These are phyloP conservation scores for Platalea minor DNA, from an alignment of 2,797 vertebrate genomes.

Conservation along the genomic window DNA sequence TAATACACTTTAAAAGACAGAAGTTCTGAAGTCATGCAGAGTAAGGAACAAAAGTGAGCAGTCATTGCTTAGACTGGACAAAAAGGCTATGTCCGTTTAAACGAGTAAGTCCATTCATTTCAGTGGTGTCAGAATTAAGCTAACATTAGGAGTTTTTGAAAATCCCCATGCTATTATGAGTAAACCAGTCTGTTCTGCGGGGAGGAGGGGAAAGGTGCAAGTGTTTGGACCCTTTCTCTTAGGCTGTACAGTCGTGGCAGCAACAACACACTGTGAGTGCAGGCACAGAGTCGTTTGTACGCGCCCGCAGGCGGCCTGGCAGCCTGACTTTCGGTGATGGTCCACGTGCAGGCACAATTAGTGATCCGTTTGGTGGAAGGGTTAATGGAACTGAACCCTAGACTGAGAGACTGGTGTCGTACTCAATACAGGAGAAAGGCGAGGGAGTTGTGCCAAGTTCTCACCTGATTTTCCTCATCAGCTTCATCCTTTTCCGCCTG, in stretches of 20 bases:
- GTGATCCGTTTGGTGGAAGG: neutral
- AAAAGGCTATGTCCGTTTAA: neutral
- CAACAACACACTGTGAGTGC: neutral
- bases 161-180: neutral
- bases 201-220: neutral
- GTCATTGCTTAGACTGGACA: neutral
- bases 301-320: neutral
- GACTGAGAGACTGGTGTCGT: neutral
- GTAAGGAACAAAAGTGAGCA: neutral
- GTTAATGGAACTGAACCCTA: neutral
- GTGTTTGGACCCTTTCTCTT: neutral
- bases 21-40: neutral
- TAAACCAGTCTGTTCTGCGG: neutral
- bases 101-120: neutral
- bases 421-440: neutral
- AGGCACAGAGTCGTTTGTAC: rapidly evolving
- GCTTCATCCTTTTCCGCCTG: slow-evolving; percentile 17
- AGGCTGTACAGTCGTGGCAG: neutral
- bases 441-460: neutral
- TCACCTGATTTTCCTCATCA: slow-evolving; percentile 54
- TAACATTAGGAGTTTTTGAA: neutral
- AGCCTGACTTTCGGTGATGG: neutral
- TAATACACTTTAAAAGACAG: neutral
- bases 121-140: neutral
- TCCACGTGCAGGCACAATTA: rapidly evolving